phyloP scores from a whole-genome alignment of 2,888 invertebrate species.

The Coelopa pilipes region DNA sequence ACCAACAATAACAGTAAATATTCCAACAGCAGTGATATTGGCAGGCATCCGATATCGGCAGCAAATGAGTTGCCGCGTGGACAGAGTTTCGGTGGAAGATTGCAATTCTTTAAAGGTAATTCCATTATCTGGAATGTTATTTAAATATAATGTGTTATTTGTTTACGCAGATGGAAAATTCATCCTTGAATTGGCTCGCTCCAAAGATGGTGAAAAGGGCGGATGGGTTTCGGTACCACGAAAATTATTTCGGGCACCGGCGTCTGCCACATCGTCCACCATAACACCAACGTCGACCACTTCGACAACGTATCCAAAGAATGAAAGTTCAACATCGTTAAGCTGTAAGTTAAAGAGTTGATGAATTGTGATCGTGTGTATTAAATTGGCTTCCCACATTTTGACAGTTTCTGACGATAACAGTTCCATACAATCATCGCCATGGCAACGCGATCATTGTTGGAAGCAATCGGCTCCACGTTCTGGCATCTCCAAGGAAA shows the following conservation, averaged over 20 bases:
- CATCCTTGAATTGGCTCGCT: slow-evolving; percentile 83
- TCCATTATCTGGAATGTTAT: background rate
- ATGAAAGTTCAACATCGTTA: slow-evolving; percentile 82
- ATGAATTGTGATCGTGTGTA: slow-evolving; percentile 3
- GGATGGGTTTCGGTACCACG: slow-evolving; percentile 91
- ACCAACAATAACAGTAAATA: slow-evolving; percentile 44
- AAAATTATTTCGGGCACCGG: slow-evolving; percentile 87
- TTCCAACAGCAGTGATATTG: slow-evolving; percentile 54
- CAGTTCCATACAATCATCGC: slow-evolving; percentile 89
- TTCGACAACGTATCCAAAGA: slow-evolving; percentile 69
- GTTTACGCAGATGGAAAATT: slow-evolving; percentile 84
- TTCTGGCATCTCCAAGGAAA: slow-evolving; percentile 78
- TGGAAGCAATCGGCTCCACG: slow-evolving; percentile 87
- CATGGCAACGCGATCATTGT: slow-evolving; percentile 90
- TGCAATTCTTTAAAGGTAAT: slow-evolving; percentile 67
- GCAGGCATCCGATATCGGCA: slow-evolving; percentile 58
- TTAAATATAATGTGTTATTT: background rate
- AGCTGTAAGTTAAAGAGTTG: slow-evolving; percentile 72
- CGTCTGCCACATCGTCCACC: slow-evolving; percentile 71
- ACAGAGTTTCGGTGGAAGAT: slow-evolving; percentile 59
- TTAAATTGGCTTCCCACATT: background rate
- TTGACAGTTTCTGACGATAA: slow-evolving; percentile 84
- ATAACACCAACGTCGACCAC: slow-evolving; percentile 69
- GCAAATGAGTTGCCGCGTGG: slow-evolving; percentile 46
- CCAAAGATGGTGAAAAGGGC: slow-evolving; percentile 81